Evolutionary conservation across 2,797 vertebrate genomes (phyloP), one percentile per base, ranked within the genome.

Genomic region (Meda fulgida): DNA sequence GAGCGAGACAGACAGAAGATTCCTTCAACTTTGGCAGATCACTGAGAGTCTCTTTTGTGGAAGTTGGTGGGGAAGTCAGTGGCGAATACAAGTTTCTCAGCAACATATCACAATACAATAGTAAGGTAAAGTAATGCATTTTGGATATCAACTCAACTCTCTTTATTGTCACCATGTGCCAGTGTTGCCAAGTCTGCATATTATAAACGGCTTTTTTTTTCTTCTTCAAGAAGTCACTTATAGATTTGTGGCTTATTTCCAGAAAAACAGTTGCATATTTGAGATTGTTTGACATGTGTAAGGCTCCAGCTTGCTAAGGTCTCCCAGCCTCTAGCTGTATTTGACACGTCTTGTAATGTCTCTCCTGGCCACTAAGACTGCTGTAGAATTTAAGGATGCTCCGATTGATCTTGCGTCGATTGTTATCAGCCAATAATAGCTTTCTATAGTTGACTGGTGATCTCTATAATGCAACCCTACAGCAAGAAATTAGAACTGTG

Each of bases 101-200:
- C 0, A 96, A 97, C 76, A 63, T 97, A 88, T 94, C 94, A 0
- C n/a, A 94, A 21, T 94, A 95, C 34, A 80, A 90, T 2, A 89
- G 86, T 60, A 93, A 97, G 96, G 97, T 97, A 95, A 65, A 66
- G 48, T 71, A 9, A 16, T 73, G n/a, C 10, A 48, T 60, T 18
- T 31, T 16, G 34, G 13, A 66, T 48, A 3, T 43, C 40, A 43
- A 26, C 3, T 40, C 3, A 75, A 53, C 1, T 13, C 10, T 14
- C 23, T n/a, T 78, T 55, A 38, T 18, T 78, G 23, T 60, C 23
- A 40, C 36, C 13, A 19, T 26, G 13, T 26, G 9, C n/a, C n/a
- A 63, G 58, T 63, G n/a, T 63, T 14, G 5, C 13, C 26, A 63
- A 63, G 13, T 3, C 26, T 7, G 58, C n/a, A 29, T 63, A 63